phyloP scores from a whole-genome alignment of 2,113 vertebrate species.

The Tragelaphus strepsiceros region DNA sequence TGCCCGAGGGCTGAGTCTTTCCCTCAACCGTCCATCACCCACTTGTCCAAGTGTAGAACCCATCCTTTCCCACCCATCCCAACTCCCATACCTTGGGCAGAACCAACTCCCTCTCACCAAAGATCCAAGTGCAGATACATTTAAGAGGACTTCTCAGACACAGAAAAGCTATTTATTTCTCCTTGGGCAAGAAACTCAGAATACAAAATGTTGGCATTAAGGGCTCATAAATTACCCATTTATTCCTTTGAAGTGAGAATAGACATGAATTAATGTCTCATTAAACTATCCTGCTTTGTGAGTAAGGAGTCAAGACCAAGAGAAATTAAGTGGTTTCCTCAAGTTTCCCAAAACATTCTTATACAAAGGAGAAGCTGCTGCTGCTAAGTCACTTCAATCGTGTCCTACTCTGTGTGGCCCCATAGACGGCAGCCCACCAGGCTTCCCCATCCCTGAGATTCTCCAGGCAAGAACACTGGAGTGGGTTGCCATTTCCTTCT shows the following conservation, averaged over 20 bases:
- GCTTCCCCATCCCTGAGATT: too few relatives aligned
- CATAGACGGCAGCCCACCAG: too few relatives aligned
- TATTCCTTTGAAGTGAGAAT: background rate
- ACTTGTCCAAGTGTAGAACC: background rate
- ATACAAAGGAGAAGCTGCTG: background rate
- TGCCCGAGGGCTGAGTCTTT: background rate
- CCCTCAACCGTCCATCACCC: background rate
- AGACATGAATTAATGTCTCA: background rate
- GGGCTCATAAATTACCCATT: background rate
- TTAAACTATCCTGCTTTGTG: background rate
- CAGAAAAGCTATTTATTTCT: background rate
- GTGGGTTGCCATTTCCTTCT: too few relatives aligned
- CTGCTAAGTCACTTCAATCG: background rate
- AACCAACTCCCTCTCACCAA: background rate
- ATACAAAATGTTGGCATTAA: background rate
- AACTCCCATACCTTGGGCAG: background rate
- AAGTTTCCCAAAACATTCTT: background rate
- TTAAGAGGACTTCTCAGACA: background rate
- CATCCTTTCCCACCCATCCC: background rate
- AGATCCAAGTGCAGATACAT: background rate
- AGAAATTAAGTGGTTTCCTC: background rate
- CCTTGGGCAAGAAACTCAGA: background rate
- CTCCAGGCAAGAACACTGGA: too few relatives aligned
- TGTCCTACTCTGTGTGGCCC: rapidly evolving
- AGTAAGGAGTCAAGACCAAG: background rate